These are phyloP conservation scores for Calameuta filiformis DNA, from an alignment of 2,888 invertebrate species.

Conservation along the genomic window DNA sequence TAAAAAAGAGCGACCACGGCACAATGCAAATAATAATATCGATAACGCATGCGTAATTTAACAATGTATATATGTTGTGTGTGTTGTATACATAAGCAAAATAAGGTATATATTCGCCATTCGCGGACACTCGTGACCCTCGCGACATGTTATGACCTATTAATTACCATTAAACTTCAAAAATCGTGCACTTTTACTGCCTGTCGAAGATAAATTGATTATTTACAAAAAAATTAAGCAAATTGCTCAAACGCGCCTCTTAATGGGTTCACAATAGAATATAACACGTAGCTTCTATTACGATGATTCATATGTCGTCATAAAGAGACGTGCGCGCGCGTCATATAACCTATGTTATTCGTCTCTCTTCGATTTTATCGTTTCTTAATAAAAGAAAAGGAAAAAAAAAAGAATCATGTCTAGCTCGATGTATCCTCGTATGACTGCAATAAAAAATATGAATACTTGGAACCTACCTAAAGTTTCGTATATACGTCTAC, in stretches of 20 bases:
- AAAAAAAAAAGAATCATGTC: conserved; percentile 29
- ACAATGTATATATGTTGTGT: conserved; percentile 19
- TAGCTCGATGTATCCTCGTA: conserved; percentile 38
- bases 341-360: background rate
- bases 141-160: conserved; percentile 15
- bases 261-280: background rate
- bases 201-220: background rate
- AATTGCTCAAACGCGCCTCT: background rate
- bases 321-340: background rate
- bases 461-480: conserved; percentile 38
- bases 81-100: background rate
- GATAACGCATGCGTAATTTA: conserved; percentile 9
- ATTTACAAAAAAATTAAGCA: background rate
- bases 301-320: background rate
- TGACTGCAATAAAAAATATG: conserved; percentile 40
- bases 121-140: conserved; percentile 27
- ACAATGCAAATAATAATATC: background rate
- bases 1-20: background rate
- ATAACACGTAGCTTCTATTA: background rate
- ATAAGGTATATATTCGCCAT: conserved; percentile 30
- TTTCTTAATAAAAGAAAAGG: conserved; percentile 11
- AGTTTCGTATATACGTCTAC: conserved; percentile 28
- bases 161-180: conserved; percentile 32
- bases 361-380: background rate
- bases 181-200: conserved; percentile 28